Conservation (phyloP, 2,888 invertebrate species). For the Apodemia hepburni region DNA sequence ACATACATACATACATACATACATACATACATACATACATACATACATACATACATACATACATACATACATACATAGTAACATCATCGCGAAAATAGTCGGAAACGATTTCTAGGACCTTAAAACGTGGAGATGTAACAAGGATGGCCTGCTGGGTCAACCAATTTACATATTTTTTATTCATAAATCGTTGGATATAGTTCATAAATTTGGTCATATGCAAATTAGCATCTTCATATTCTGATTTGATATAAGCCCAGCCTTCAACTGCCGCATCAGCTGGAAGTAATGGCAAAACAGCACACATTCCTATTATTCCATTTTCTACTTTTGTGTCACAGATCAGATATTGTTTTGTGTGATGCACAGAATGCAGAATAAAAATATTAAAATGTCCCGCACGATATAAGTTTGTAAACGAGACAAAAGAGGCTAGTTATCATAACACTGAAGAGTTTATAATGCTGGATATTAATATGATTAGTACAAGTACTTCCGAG, state of each 20-base stretch:
- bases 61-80: too few relatives aligned
- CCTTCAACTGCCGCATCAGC: background rate
- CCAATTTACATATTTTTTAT: background rate
- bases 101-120: too few relatives aligned
- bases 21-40: too few relatives aligned
- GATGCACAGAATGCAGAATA: background rate
- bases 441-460: too few relatives aligned
- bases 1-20: too few relatives aligned
- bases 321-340: background rate
- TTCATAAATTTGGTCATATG: conserved; percentile 1
- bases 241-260: conserved; percentile 2
- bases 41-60: too few relatives aligned
- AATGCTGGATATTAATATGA: too few relatives aligned
- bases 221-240: background rate
- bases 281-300: background rate
- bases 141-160: too few relatives aligned
- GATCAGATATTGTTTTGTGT: too few relatives aligned
- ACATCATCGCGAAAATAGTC: too few relatives aligned
- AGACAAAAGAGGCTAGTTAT: background rate
- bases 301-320: background rate
- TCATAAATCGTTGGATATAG: conserved; percentile 1
- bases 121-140: background rate
- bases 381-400: background rate
- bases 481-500: too few relatives aligned
- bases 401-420: background rate